Base-by-base conservation (phyloP, 2,113 vertebrate genomes). In the Periophthalmus modestus region DNA sequence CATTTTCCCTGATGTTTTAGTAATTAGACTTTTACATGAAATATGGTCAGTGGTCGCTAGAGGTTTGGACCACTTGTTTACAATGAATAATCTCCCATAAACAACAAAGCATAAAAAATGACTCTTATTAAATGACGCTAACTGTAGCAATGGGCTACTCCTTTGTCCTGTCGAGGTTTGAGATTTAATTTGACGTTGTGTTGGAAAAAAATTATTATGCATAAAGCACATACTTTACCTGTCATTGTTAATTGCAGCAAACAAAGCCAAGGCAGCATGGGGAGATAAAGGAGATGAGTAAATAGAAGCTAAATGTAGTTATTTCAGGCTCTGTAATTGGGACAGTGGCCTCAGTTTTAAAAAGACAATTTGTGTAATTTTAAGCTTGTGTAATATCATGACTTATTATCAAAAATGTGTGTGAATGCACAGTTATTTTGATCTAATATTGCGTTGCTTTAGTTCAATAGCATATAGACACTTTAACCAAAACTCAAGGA, bases 11-110 rank as follows among this genome's bases (percentile, higher is more conserved):
- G 68, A 82, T 87, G 77, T 70, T 78, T 16, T 10, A 46, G 71
- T 88, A 88, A 86, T 88, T 84, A 88, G 69, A 78, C 75, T 78
- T 83, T 70, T n/a, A 70, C 72, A 75, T 86, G 75, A 88, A 79
- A 90, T 86, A 87, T 82, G 72, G 82, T 69, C 19, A 62, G 5
- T 50, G 72, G 73, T 82, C 78, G 61, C 62, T 7, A 43, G 73
- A 67, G 62, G 68, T 78, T 80, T 72, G 58, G 23, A 74, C 79
- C 75, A 82, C 77, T 86, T 87, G 77, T 84, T 85, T 82, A 74
- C 71, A 72, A 50, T 68, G 74, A 86, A 78, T 74, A 75, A 87
- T 89, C 80, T 87, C 62, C 34, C 21, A 54, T 34, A 55, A 63
- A 66, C 16, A 57, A 71, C 71, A 55, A 80, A 77, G 67, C 72